Evolutionary conservation across 2,888 invertebrate genomes (phyloP).

Genomic region (Timandra comae): DNA sequence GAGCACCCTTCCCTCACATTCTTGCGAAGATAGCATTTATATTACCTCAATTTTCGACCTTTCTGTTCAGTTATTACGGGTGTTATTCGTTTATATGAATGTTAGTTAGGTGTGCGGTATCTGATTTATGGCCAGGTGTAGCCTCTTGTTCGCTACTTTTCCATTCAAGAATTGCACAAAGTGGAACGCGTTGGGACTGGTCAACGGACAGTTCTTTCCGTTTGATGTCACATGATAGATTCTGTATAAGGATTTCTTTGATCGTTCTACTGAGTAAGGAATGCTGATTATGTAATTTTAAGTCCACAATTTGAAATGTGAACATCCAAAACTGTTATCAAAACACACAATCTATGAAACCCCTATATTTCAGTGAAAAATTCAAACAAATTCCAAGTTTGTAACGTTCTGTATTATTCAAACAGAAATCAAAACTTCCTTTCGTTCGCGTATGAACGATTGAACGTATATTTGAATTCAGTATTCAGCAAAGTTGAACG

Average conservation of each 20-base stretch:
- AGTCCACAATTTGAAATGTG: too few species aligned
- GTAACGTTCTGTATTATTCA: conserved; percentile 42
- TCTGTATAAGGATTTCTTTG: too few species aligned
- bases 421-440: conserved; percentile 61
- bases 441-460: conserved; percentile 34
- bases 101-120: conserved; percentile 31
- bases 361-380: conserved; percentile 20
- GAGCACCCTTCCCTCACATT: conserved; percentile 63
- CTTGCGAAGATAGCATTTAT: conserved; percentile 53
- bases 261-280: too few species aligned
- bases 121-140: conserved; percentile 63
- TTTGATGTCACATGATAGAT: conserved; percentile 37
- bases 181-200: conserved; percentile 52
- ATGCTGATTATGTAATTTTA: too few species aligned
- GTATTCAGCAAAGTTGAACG: conserved; percentile 40
- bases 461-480: conserved; percentile 38
- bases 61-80: conserved; percentile 34
- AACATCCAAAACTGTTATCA: too few species aligned
- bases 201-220: conserved; percentile 38
- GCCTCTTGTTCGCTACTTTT: conserved; percentile 44
- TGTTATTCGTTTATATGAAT: conserved; percentile 27
- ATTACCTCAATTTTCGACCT: conserved; percentile 42
- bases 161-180: conserved; percentile 59
- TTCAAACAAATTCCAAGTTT: conserved; percentile 35
- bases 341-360: conserved; percentile 9